These are phyloP conservation scores for Matsumyia berberina DNA, from an alignment of 2,888 invertebrate species.

Conservation along the genomic window DNA sequence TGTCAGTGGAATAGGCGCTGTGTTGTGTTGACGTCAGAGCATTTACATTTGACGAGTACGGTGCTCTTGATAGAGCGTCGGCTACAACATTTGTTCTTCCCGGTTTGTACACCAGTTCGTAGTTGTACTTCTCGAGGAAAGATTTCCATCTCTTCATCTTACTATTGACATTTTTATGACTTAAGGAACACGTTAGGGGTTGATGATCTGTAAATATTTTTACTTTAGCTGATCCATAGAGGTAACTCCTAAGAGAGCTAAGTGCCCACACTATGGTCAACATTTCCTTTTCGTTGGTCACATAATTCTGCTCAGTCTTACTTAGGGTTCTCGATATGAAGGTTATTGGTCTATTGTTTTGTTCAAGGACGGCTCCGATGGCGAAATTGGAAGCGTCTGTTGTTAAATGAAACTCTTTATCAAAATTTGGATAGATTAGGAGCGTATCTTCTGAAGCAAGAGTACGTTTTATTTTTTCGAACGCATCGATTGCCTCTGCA, in stretches of 20 bases:
- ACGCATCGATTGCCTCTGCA: neutral
- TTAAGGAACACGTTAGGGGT: constrained; percentile 38
- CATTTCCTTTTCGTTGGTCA: too few species aligned
- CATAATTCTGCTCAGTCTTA: too few species aligned
- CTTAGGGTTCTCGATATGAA: too few species aligned
- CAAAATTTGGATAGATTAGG: constrained; percentile 3
- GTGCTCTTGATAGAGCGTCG: constrained; percentile 37
- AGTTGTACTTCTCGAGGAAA: constrained; percentile 59
- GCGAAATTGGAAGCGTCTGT: too few species aligned
- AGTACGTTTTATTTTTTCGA: neutral
- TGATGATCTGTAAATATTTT: constrained; percentile 49
- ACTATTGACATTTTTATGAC: constrained; percentile 11
- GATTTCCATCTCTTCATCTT: constrained; percentile 67
- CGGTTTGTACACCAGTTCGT: constrained; percentile 49
- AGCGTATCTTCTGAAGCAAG: neutral
- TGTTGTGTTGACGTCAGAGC: too few species aligned
- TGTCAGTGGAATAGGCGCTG: too few species aligned
- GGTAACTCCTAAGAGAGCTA: constrained; percentile 33
- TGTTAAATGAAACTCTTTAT: too few species aligned
- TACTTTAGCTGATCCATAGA: constrained; percentile 36
- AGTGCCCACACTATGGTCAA: constrained; percentile 34
- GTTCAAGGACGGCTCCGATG: too few species aligned
- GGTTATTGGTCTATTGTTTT: too few species aligned
- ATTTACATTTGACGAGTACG: too few species aligned
- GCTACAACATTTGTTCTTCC: constrained; percentile 57